Percentiles rank a stretch among this genome's conserved stretches.
Conservation (phyloP, 1,140 invertebrate genomes). For the Brachionus sp. region DNA sequence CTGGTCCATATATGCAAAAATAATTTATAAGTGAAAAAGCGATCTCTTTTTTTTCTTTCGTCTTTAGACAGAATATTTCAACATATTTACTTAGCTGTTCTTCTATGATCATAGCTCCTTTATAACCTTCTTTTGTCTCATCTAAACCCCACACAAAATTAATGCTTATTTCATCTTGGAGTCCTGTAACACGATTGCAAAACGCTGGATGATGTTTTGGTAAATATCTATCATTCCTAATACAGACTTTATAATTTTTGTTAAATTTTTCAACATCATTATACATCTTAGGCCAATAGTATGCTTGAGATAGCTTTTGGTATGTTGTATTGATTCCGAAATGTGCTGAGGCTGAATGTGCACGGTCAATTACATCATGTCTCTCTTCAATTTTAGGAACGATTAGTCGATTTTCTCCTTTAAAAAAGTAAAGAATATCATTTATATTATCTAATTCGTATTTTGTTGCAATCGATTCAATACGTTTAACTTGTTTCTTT, state of each 20-base stretch:
- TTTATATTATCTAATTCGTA: neutral
- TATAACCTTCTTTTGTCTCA: neutral
- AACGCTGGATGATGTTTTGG: neutral
- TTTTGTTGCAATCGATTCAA: neutral
- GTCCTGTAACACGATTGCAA: neutral
- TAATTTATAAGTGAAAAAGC: neutral
- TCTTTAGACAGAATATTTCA: neutral
- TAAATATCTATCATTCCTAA: neutral
- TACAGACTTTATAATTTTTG: neutral
- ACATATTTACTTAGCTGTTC: neutral
- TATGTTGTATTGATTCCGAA: neutral
- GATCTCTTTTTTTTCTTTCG: slow-evolving; percentile 13
- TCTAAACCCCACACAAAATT: neutral
- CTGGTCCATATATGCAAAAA: neutral
- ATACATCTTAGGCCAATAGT: slow-evolving; percentile 25
- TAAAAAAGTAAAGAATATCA: neutral
- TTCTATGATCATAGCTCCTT: slow-evolving; percentile 1
- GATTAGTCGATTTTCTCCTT: neutral
- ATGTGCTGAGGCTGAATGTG: neutral
- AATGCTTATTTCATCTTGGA: slow-evolving; percentile 7
- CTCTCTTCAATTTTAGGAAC: neutral
- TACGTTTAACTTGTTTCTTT: neutral
- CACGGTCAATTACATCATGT: neutral
- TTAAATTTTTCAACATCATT: neutral
- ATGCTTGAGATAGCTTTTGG: neutral